Percentiles rank a stretch among this genome's conserved stretches.
Conservation (phyloP, 2,113 vertebrate species). For the Cyrtonyx montezumae region DNA sequence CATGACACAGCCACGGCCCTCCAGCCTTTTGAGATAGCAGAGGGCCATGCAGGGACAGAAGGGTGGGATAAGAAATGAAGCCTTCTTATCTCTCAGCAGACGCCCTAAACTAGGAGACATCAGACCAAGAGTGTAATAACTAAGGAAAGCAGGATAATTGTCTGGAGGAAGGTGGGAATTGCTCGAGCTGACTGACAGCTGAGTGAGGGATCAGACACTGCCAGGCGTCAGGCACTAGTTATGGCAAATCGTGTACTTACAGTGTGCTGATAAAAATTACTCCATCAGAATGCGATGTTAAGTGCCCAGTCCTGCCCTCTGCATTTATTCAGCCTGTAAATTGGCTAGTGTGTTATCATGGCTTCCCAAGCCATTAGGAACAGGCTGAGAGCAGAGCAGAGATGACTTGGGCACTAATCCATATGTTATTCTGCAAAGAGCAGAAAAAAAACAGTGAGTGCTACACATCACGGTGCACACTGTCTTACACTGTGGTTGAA, state of each 20-base stretch:
- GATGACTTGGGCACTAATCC: not conserved
- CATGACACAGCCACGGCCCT: not conserved
- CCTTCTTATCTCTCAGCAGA: not conserved
- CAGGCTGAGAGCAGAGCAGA: not conserved
- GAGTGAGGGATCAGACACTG: not conserved
- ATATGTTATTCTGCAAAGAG: not conserved
- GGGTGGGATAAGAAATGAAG: not conserved
- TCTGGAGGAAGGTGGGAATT: not conserved
- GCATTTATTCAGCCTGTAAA: not conserved
- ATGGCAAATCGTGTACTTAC: fast-evolving
- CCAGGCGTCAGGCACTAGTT: fast-evolving
- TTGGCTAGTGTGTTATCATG: fast-evolving
- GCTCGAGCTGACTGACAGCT: not conserved
- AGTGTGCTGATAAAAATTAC: not conserved
- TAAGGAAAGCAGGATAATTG: not conserved
- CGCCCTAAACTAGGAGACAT: not conserved
- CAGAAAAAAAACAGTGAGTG: not conserved
- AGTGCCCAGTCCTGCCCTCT: not conserved
- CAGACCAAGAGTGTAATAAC: not conserved
- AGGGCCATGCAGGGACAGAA: not conserved
- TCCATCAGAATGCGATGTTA: not conserved
- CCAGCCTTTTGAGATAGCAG: not conserved
- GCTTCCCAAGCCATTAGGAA: not conserved
- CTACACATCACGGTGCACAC: not conserved
- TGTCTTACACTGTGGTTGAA: not conserved